These are phyloP conservation scores for Toxotes lorentzi DNA, from an alignment of 2,797 vertebrate genomes.

Conservation along the genomic window DNA sequence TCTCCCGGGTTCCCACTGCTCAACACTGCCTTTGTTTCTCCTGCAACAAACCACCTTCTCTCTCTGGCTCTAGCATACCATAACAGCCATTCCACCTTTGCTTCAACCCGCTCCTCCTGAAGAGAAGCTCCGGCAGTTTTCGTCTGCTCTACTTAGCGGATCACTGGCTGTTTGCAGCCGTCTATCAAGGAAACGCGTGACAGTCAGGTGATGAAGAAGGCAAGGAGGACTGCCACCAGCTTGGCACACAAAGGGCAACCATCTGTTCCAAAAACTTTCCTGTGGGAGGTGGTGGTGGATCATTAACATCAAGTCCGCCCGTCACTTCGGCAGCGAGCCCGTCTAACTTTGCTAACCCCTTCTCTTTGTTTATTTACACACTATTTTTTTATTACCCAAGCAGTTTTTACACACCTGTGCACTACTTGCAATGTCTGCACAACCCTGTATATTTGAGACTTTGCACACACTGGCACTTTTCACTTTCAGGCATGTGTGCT, in stretches of 20 bases:
- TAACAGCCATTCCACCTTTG: constrained; percentile 58
- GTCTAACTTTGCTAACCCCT: constrained; percentile 45
- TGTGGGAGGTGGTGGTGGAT: constrained; percentile 37
- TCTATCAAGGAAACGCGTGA: constrained; percentile 59
- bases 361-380: constrained; percentile 50
- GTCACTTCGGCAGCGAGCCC: constrained; percentile 29
- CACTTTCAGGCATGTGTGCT: constrained; percentile 26
- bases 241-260: constrained; percentile 48
- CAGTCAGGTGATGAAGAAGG: constrained; percentile 48
- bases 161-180: constrained; percentile 58
- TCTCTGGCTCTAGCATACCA: constrained; percentile 39
- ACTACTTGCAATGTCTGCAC: constrained; percentile 56
- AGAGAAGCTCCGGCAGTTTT: constrained; percentile 57
- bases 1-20: constrained; percentile 55
- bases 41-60: constrained; percentile 28
- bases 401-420: constrained; percentile 54
- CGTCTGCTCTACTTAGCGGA: constrained; percentile 60
- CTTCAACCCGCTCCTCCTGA: constrained; percentile 45
- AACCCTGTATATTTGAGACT: constrained; percentile 44
- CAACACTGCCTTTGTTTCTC: constrained; percentile 54
- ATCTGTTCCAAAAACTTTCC: constrained; percentile 56
- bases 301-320: constrained; percentile 43
- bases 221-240: constrained; percentile 43
- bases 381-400: constrained; percentile 32
- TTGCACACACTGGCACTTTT: constrained; percentile 54